Conservation (phyloP, 1,140 invertebrate species). For the Lerema accius region DNA sequence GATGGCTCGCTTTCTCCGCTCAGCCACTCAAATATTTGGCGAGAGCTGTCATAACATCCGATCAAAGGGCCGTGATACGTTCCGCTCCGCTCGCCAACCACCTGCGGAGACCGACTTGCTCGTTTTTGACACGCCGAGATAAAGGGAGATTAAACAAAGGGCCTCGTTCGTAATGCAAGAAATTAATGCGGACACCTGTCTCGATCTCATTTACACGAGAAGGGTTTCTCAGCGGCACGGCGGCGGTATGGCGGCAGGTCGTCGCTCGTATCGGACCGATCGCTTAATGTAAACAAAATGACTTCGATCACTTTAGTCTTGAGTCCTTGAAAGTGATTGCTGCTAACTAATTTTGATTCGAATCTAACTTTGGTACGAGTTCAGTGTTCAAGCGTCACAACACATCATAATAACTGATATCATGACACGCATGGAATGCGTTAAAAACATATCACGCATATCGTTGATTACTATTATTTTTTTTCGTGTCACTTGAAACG, state of each 20-base stretch:
- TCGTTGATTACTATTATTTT: too few species aligned
- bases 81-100: slow-evolving; percentile 15
- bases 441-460: too few species aligned
- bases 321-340: neutral
- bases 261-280: neutral
- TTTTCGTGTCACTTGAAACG: too few species aligned
- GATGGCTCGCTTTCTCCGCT: slow-evolving; percentile 10
- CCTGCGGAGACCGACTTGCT: slow-evolving; percentile 6
- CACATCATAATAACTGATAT: neutral
- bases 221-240: neutral
- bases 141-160: slow-evolving; percentile 10
- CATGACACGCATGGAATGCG: neutral
- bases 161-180: slow-evolving; percentile 9
- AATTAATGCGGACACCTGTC: slow-evolving; percentile 17
- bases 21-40: slow-evolving; percentile 30
- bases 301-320: neutral
- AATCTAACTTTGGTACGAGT: neutral
- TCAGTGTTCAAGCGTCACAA: neutral
- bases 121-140: slow-evolving; percentile 16
- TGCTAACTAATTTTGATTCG: neutral
- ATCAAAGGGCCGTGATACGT: slow-evolving; percentile 13
- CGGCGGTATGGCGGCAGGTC: neutral
- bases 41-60: slow-evolving; percentile 32
- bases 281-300: neutral
- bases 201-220: neutral